Percentiles rank a stretch among this genome's conserved stretches.
Evolutionary conservation across 1,140 invertebrate genomes (phyloP).

Genomic region (Telenomus remus): DNA sequence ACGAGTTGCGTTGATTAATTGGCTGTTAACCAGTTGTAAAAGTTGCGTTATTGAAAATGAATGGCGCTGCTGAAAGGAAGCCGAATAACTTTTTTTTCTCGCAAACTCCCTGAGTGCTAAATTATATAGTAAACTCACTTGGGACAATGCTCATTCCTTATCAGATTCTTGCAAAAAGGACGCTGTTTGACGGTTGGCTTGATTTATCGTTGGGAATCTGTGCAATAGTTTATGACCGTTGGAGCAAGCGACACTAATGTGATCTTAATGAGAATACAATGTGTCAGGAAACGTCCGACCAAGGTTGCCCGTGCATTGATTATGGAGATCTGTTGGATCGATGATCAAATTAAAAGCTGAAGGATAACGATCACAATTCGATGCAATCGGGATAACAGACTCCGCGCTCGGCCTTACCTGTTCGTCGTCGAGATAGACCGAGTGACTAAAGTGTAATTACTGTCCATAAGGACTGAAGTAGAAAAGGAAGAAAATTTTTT

Average conservation of each 20-base stretch:
- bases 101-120: not conserved
- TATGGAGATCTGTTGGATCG: not conserved
- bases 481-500: too few species aligned
- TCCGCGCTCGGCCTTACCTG: too few species aligned
- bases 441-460: too few species aligned
- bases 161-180: not conserved
- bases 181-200: not conserved
- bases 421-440: too few species aligned
- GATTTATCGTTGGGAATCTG: not conserved
- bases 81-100: not conserved
- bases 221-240: not conserved
- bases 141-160: not conserved
- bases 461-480: too few species aligned
- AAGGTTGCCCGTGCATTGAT: not conserved
- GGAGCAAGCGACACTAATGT: not conserved
- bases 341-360: not conserved
- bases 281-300: not conserved
- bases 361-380: too few species aligned
- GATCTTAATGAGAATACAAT: not conserved
- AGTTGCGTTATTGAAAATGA: constrained; percentile 9
- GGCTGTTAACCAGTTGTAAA: constrained; percentile 3
- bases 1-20: constrained; percentile 18
- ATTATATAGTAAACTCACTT: constrained; percentile 1
- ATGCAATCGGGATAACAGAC: too few species aligned
- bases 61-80: not conserved